Base-by-base conservation (phyloP, 2,797 vertebrate species). In the Philypnodon macrostomus region DNA sequence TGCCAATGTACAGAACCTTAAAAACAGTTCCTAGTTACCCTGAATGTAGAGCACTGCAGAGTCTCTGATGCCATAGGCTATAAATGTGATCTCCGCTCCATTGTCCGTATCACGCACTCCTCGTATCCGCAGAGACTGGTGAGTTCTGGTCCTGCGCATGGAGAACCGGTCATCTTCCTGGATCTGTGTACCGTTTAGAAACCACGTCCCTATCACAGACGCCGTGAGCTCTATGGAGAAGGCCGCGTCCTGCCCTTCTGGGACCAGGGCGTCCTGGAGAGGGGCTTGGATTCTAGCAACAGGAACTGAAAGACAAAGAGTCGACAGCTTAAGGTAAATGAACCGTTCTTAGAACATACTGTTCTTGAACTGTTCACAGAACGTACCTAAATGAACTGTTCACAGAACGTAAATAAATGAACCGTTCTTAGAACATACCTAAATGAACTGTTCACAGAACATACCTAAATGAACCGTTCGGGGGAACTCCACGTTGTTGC, bases 151-250 rank as follows among this genome's bases (percentile, higher is more conserved):
- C 4, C 75, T 84, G 33, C 83, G 85, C 55, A 93, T 53, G 0
- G 79, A 84, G 77, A 79, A 96, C 3, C 70, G 85, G 9, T 92
- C 60, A 0, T 89, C 77, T 0, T 85, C 86, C 70, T 91, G 87
- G 63, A 95, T 84, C 50, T 91, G 91, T 10, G 71, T 81, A 0
- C 93, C 92, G 0, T 92, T 90, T 63, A 96, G 74, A 80, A 94
- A 93, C 96, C 96, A 98, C 11, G 87, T 86, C 2, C 94, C 96
- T 0, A 89, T 89, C 40, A 95, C 91, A 0, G 77, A 76, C 0
- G 93, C 92, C 0, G 95, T 96, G 41, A 98, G 91, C 70, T 94
- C 91, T 14, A 98, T 90, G 27, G 91, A 90, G 77, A 97, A 98
- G 49, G 66, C 41, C 0, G 83, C 95, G 3, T 97, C 95, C 61